These are phyloP conservation scores for Mesochorus sp. DNA, from an alignment of 2,888 invertebrate genomes.

Conservation along the genomic window DNA sequence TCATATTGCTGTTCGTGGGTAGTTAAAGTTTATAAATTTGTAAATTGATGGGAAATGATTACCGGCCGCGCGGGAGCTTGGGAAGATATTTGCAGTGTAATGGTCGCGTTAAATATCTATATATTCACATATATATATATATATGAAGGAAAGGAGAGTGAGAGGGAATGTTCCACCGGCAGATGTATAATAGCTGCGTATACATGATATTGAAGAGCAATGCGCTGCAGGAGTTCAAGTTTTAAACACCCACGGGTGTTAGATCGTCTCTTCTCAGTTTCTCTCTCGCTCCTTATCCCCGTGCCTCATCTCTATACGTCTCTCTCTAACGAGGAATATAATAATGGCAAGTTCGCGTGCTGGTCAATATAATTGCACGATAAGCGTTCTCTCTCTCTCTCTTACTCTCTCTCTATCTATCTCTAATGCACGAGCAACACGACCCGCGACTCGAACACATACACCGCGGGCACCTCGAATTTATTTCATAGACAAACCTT, in stretches of 20 bases:
- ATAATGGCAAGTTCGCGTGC: conserved; percentile 60
- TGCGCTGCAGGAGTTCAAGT: conserved; percentile 45
- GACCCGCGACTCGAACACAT: conserved; percentile 20
- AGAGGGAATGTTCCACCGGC: neutral
- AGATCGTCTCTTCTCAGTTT: conserved; percentile 35
- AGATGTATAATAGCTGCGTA: neutral
- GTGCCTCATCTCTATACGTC: too few relatives aligned
- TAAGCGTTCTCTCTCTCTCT: conserved; percentile 40
- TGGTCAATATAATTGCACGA: conserved; percentile 58
- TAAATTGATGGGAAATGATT: conserved; percentile 59
- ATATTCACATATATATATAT: neutral
- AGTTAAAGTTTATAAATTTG: conserved; percentile 59
- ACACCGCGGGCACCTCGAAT: conserved; percentile 33
- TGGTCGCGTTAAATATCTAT: conserved; percentile 14
- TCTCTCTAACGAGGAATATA: conserved; percentile 56
- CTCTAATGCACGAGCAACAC: conserved; percentile 30
- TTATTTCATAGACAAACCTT: conserved; percentile 54
- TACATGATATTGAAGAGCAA: conserved; percentile 1
- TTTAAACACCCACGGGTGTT: conserved; percentile 51
- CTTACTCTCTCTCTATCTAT: too few relatives aligned
- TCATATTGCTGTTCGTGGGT: conserved; percentile 27
- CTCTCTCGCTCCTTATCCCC: conserved; percentile 1
- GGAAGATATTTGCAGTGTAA: conserved; percentile 42
- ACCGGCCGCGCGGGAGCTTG: conserved; percentile 31
- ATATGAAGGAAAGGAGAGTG: too few relatives aligned